Evolutionary conservation across 2,888 invertebrate genomes (phyloP).

Genomic region (Agriopis leucophaearia): DNA sequence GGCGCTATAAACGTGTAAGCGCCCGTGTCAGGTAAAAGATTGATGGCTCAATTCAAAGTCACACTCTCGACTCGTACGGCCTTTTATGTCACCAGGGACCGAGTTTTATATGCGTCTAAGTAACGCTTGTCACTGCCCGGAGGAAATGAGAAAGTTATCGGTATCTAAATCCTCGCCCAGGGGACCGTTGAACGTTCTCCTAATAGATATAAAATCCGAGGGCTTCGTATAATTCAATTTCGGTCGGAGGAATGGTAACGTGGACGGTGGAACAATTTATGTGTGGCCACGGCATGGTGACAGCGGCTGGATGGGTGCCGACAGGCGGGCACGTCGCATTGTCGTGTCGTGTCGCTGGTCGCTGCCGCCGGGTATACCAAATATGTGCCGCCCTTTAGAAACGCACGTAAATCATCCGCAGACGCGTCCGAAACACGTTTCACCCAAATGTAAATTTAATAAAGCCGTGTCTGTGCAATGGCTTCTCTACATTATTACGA

Average conservation of each 20-base stretch:
- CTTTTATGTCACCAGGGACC: slow-evolving; percentile 62
- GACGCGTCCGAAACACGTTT: slow-evolving; percentile 58
- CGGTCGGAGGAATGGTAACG: slow-evolving; percentile 61
- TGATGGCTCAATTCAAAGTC: slow-evolving; percentile 69
- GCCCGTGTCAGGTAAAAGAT: slow-evolving; percentile 69
- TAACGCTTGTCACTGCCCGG: slow-evolving; percentile 66
- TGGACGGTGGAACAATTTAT: slow-evolving; percentile 64
- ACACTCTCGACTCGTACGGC: slow-evolving; percentile 52
- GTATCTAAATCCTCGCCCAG: slow-evolving; percentile 78
- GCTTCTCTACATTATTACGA: slow-evolving; percentile 33
- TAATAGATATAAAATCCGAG: slow-evolving; percentile 83
- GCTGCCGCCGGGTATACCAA: slow-evolving; percentile 50
- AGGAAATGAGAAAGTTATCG: slow-evolving; percentile 85
- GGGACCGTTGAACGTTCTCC: slow-evolving; percentile 76
- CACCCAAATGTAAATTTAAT: slow-evolving; percentile 57
- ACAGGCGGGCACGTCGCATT: slow-evolving; percentile 37
- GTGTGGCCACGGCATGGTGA: slow-evolving; percentile 62
- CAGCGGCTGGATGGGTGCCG: slow-evolving; percentile 43
- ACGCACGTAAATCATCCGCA: slow-evolving; percentile 59
- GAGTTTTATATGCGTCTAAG: slow-evolving; percentile 68
- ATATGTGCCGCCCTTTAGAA: slow-evolving; percentile 57
- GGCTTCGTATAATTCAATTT: slow-evolving; percentile 81
- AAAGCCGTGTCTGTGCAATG: slow-evolving; percentile 29
- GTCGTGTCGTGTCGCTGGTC: slow-evolving; percentile 46
- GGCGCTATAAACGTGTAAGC: slow-evolving; percentile 61